Evolutionary conservation across 2,113 vertebrate genomes (phyloP).

Genomic region (Coreoperca whiteheadi): DNA sequence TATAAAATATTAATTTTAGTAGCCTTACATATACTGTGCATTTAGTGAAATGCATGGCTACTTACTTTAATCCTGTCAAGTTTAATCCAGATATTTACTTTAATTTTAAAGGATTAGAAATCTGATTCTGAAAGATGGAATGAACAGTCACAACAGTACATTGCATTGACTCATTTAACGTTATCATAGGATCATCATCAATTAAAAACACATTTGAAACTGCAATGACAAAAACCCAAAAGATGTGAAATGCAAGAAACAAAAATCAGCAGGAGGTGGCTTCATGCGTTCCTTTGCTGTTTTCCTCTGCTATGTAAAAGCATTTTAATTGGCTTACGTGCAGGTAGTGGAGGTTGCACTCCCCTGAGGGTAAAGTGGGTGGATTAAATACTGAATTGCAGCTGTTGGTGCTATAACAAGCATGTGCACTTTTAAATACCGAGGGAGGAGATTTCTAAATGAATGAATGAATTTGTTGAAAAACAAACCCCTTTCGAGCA

Average conservation of each 20-base stretch:
- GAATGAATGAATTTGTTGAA: slow-evolving; percentile 12
- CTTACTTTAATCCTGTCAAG: background rate
- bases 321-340: slow-evolving; percentile 59
- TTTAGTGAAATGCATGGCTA: background rate
- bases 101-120: background rate
- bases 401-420: slow-evolving; percentile 21
- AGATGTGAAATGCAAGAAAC: slow-evolving; percentile 1
- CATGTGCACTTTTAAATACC: slow-evolving; percentile 19
- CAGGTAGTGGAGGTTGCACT: slow-evolving; percentile 49
- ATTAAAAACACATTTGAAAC: slow-evolving; percentile 19
- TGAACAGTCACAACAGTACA: background rate
- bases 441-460: slow-evolving; percentile 12
- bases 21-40: background rate
- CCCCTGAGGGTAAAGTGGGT: slow-evolving; percentile 31
- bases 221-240: background rate
- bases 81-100: background rate
- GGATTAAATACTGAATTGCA: slow-evolving; percentile 49
- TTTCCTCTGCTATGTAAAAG: slow-evolving; percentile 12
- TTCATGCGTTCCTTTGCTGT: slow-evolving; percentile 8
- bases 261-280: slow-evolving; percentile 9
- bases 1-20: too few relatives aligned
- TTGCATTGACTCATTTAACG: background rate
- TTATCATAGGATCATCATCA: background rate
- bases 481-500: background rate
- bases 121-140: background rate